These are phyloP conservation scores for Hoplostethus atlanticus DNA, from an alignment of 2,797 vertebrate species.

Conservation along the genomic window DNA sequence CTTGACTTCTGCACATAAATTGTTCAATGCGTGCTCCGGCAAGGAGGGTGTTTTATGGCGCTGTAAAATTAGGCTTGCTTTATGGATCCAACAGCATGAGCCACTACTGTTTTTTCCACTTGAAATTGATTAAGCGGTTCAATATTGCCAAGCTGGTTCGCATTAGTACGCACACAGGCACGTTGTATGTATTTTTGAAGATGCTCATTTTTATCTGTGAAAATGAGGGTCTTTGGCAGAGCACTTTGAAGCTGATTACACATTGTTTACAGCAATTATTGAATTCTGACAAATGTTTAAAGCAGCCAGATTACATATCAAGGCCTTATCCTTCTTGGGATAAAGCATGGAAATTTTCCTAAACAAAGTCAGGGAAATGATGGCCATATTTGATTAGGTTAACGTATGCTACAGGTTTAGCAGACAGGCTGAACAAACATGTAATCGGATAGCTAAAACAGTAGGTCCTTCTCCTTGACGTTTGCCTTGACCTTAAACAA, in stretches of 20 bases:
- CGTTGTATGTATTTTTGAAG: conserved; percentile 62
- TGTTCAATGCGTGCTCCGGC: conserved; percentile 65
- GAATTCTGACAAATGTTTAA: conserved; percentile 84
- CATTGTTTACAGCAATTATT: conserved; percentile 82
- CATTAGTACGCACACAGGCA: conserved; percentile 55
- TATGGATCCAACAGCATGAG: conserved; percentile 80
- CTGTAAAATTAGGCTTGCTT: conserved; percentile 82
- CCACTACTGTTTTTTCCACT: conserved; percentile 75
- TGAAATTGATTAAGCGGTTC: conserved; percentile 77
- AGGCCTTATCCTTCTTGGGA: conserved; percentile 70
- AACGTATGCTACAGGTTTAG: conserved; percentile 76
- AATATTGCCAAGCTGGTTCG: conserved; percentile 70
- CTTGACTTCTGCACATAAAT: conserved; percentile 70
- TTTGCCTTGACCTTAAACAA: conserved; percentile 79
- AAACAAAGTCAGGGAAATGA: conserved; percentile 78
- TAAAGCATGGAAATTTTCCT: conserved; percentile 72
- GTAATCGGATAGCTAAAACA: conserved; percentile 80
- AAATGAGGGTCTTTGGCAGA: conserved; percentile 68
- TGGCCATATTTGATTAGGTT: conserved; percentile 78
- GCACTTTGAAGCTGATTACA: conserved; percentile 79
- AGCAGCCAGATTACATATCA: conserved; percentile 79
- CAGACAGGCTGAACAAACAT: conserved; percentile 80
- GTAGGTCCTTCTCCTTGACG: conserved; percentile 70
- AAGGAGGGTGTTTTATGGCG: conserved; percentile 77
- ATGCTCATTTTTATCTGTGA: conserved; percentile 80